Percentiles rank a stretch among this genome's conserved stretches.
Conservation (phyloP, 2,113 vertebrate genomes). For the Chloropsis hardwickii region DNA sequence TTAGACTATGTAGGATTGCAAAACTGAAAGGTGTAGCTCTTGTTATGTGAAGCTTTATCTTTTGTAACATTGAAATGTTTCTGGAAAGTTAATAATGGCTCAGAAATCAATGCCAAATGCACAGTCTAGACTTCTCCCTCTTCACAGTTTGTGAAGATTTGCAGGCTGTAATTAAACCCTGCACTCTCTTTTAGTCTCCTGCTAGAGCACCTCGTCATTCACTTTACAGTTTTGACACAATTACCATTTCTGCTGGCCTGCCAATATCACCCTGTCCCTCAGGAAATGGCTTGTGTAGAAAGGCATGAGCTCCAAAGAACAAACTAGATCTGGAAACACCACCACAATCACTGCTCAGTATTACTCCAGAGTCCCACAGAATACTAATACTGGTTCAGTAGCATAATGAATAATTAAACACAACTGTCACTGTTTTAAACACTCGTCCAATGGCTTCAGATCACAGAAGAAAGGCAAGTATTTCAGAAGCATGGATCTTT, state of each 20-base stretch:
- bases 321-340: slow-evolving; percentile 52
- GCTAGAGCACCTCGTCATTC: slow-evolving; percentile 5
- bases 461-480: background rate
- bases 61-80: slow-evolving; percentile 29
- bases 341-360: slow-evolving; percentile 27
- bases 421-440: slow-evolving; percentile 41
- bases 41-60: slow-evolving; percentile 33
- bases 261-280: slow-evolving; percentile 24
- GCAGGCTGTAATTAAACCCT: slow-evolving; percentile 60
- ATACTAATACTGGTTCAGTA: slow-evolving; percentile 52
- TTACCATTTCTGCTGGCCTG: slow-evolving; percentile 54
- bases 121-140: background rate
- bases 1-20: background rate
- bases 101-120: slow-evolving; percentile 61
- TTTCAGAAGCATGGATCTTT: slow-evolving; percentile 1
- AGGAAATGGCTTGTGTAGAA: slow-evolving; percentile 44
- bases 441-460: slow-evolving; percentile 18
- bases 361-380: slow-evolving; percentile 25
- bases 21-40: background rate
- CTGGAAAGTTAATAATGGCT: slow-evolving; percentile 57
- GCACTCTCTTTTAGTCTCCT: slow-evolving; percentile 42
- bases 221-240: slow-evolving; percentile 24
- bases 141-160: slow-evolving; percentile 36
- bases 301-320: slow-evolving; percentile 59
- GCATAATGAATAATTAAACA: slow-evolving; percentile 62